Percentiles rank a stretch among this genome's conserved stretches.
Evolutionary conservation across 1,140 invertebrate genomes (phyloP).

Genomic region (Argopecten irradians): DNA sequence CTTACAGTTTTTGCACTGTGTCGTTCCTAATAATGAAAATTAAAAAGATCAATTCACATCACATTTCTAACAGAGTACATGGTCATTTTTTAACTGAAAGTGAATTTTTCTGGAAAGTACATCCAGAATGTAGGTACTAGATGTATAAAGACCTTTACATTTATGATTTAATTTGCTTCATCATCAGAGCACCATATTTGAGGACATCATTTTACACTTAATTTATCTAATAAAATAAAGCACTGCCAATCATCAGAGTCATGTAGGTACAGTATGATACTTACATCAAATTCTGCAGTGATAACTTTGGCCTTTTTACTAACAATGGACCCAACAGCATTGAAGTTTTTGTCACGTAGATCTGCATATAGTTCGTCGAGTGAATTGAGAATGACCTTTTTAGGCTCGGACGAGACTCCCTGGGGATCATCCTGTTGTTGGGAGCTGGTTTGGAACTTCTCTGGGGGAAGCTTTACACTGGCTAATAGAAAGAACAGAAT

Average conservation of each 20-base stretch:
- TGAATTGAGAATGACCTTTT: conserved; percentile 93
- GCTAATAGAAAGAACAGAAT: conserved; percentile 79
- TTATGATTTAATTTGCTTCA: too few species aligned
- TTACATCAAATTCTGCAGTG: conserved; percentile 86
- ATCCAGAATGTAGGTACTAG: too few species aligned
- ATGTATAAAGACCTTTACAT: too few species aligned
- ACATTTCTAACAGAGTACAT: neutral
- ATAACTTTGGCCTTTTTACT: conserved; percentile 92
- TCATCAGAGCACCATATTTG: too few species aligned
- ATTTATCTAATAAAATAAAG: too few species aligned
- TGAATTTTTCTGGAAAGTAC: too few species aligned
- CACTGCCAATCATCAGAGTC: neutral
- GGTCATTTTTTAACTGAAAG: neutral
- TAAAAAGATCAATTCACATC: neutral
- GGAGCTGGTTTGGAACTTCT: conserved; percentile 82
- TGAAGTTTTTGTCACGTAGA: conserved; percentile 94
- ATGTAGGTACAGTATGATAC: conserved; percentile 44
- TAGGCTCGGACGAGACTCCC: conserved; percentile 82
- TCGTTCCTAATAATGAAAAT: conserved; percentile 79
- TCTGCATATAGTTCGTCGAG: conserved; percentile 93
- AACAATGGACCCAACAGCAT: conserved; percentile 90
- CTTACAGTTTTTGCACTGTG: conserved; percentile 91
- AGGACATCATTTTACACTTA: too few species aligned
- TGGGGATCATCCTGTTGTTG: conserved; percentile 51
- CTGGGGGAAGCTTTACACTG: conserved; percentile 88